Conservation (phyloP, 2,113 vertebrate genomes). For the Nipponia nippon region DNA sequence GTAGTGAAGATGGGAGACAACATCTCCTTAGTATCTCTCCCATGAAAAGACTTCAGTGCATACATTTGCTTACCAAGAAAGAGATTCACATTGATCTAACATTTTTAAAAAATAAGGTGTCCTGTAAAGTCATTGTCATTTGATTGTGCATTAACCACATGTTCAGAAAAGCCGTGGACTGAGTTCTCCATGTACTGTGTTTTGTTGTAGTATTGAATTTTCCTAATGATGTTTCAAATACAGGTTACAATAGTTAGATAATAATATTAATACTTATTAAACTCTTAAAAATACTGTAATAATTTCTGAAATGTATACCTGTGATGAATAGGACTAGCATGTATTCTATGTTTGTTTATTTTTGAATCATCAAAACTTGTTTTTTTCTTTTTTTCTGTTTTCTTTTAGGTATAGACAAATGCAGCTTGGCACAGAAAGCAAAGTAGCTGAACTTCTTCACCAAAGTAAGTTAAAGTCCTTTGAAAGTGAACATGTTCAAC, state of each 20-base stretch:
- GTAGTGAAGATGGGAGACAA: not conserved
- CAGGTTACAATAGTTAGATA: not conserved
- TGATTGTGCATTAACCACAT: not conserved
- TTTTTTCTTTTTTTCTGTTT: not conserved
- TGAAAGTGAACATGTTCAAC: slow-evolving; percentile 88
- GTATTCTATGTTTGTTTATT: not conserved
- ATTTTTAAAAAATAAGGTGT: not conserved
- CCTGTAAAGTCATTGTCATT: not conserved
- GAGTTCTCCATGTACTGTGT: not conserved
- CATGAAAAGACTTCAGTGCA: not conserved
- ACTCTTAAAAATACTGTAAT: not conserved
- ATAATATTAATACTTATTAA: not conserved
- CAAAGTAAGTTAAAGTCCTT: slow-evolving; percentile 91
- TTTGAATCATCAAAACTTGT: not conserved
- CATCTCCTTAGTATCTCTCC: not conserved
- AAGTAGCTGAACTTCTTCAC: slow-evolving; percentile 87
- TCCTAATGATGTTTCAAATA: not conserved
- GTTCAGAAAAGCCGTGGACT: not conserved
- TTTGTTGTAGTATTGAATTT: not conserved
- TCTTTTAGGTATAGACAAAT: slow-evolving; percentile 85
- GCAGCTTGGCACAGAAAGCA: slow-evolving; percentile 88
- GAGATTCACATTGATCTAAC: not conserved
- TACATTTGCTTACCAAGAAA: not conserved
- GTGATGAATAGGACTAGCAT: not conserved
- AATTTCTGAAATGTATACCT: not conserved